Evolutionary conservation across 2,888 invertebrate species (phyloP), one percentile per base, ranked within the genome.

Genomic region (Sipunculus nudus): DNA sequence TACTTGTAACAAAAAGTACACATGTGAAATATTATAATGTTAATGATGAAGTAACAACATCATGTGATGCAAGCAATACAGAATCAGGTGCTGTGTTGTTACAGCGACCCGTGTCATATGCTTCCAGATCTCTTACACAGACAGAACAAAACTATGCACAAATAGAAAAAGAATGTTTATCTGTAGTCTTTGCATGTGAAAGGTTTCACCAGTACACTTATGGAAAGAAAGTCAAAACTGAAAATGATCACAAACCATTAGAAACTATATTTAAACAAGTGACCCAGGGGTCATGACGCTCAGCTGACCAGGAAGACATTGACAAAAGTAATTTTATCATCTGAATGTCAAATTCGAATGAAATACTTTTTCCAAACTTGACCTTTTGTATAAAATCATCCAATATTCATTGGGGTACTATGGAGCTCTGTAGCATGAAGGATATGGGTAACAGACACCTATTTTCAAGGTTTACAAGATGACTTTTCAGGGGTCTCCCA

Each of bases 141-240:
- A 52, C 62, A 13, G 70, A 69, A 48, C 48, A 61, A 25, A 59
- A 65, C 5, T 71, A 71, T 65, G 29, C 52, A 21, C 50, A 50
- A 21, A 31, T 38, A 10, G 65, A 70, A 38, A 67, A 67, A 43
- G 69, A 67, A 41, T 61, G 65, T 59, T 57, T 71, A 2, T 53
- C 68, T 29, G 60, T 71, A 8, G 57, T 68, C 8, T 64, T 58
- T 54, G 68, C 59, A 31, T 46, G 48, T n/a, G 47, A 32, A 16
- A 67, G 64, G 35, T 72, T 69, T 46, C 55, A 63, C 46, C 39
- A 52, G 1, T 73, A 68, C 48, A 63, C 70, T 4, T 67, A 66
- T 55, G 65, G 70, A 0, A 65, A 63, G 52, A 49, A 58, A 47
- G 50, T 58, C 0, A 45, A 35, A 19, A 60, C 67, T 10, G 61